A percentile compares a stretch with the other conserved stretches of the same genome.
Evolutionary conservation across 2,888 invertebrate genomes (phyloP).

Genomic region (Apomyelois bistriatella): DNA sequence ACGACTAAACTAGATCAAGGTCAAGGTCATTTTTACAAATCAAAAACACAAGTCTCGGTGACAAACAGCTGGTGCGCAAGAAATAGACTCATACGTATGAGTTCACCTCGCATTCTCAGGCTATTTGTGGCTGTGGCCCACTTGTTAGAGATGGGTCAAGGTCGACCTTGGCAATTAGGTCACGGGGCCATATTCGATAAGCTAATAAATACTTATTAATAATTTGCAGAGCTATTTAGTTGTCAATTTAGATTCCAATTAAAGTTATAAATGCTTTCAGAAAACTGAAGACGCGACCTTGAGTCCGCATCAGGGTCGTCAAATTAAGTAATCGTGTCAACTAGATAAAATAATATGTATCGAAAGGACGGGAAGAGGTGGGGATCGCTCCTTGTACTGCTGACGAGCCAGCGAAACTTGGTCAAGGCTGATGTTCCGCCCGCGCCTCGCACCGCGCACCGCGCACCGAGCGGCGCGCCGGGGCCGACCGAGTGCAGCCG

Average conservation of each 20-base stretch:
- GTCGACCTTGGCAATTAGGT: conserved; percentile 57
- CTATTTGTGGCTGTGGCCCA: conserved; percentile 67
- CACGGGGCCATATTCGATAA: conserved; percentile 31
- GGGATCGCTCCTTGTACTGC: conserved; percentile 75
- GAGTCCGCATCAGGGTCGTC: conserved; percentile 49
- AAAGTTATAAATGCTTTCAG: no score
- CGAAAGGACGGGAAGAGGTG: conserved; percentile 76
- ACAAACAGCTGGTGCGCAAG: conserved; percentile 59
- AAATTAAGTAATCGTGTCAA: conserved; percentile 70
- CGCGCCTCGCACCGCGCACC: conserved; percentile 26
- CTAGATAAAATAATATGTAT: conserved; percentile 55
- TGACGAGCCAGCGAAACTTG: conserved; percentile 65
- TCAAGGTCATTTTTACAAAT: conserved; percentile 79
- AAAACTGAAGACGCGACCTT: conserved; percentile 39
- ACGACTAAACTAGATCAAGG: conserved; percentile 75
- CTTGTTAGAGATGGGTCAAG: conserved; percentile 70
- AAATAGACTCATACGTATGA: conserved; percentile 61
- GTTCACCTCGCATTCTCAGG: conserved; percentile 64
- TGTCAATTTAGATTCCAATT: neutral
- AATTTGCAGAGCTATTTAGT: neutral
- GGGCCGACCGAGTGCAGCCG: conserved; percentile 56
- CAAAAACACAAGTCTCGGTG: conserved; percentile 65
- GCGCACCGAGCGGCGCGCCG: conserved; percentile 43
- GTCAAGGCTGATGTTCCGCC: conserved; percentile 70
- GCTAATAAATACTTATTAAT: neutral